Evolutionary conservation across 1,140 invertebrate genomes (phyloP), one percentile per base, ranked within the genome.

Genomic region (Teleopsis dalmanni): DNA sequence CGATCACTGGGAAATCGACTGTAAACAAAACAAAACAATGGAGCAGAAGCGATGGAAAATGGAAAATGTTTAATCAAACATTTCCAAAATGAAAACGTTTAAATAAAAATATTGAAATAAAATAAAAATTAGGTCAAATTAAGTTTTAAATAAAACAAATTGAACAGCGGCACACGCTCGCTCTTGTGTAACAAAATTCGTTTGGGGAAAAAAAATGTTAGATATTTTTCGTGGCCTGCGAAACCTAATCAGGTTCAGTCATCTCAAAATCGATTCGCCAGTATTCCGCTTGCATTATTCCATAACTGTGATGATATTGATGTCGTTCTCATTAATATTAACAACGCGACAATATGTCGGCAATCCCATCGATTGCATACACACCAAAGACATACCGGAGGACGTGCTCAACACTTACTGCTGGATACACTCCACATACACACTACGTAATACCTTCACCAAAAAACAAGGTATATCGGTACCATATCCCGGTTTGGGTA

Each of bases 291-390:
- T 96, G 49, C 91, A 95, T 70, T 95, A 95, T 77, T 91, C 89
- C 55, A 83, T 94, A 54, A 95, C 91, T 34, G 88, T 95, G 49
- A 87, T 94, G 72, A 79, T 94, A 50, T 75, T 95, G 47, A 84
- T 95, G 59, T 85, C 90, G 47, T 95, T 94, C 75, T 91, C 87
- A 55, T 73, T 96, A 55, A 91, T 96, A 52, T 91, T 98, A 53
- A 97, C 92, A n/a, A 95, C 93, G 37, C 78, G 93, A 52, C 94
- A 97, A 73, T 97, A 96, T 77, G 93, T 96, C 9, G 92, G 91
- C 38, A 94, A 95, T 73, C 92, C 92, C 5, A 95, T 95, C 53
- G 91, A 95, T 75, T 95, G 92, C 72, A 87, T 95, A 54, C 90
- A 93, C 74, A 92, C 89, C 54, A 91, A 92, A 72, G 88, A 91